Evolutionary conservation across 2,113 vertebrate genomes (phyloP), one percentile per base, ranked within the genome.

Genomic region (Monopterus albus): DNA sequence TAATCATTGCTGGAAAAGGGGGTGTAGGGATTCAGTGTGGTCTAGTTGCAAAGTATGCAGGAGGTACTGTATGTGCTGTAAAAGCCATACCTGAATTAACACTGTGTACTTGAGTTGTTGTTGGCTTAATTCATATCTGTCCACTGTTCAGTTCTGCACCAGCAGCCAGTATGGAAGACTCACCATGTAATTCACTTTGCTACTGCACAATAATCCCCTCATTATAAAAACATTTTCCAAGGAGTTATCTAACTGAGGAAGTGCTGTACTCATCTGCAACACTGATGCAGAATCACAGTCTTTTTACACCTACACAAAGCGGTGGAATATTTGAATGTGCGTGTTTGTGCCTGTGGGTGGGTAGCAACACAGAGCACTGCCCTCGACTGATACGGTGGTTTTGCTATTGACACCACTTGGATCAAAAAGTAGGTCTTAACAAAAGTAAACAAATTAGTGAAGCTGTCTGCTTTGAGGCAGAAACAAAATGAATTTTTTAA

Each of bases 141-240:
- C 71, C 75, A 57, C 53, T 79, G 55, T 57, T 75, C 39, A 51
- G 49, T 60, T 80, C 57, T 43, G 67, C 71, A 74, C 71, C 64
- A 45, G 35, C 70, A 68, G 40, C 33, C 57, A 52, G 43, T 35
- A 28, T 36, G 52, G 71, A 79, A 71, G 53, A 46, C 62, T 81
- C 58, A n/a, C 81, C 55, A 17, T 83, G 79, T 84, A 81, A 87
- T 78, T 83, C 70, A 81, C 40, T 83, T 72, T 81, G 72, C 79
- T 65, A 68, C 52, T 76, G 69, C 70, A 77, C 60, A 79, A 66
- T 90, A 84, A 88, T 86, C 76, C 68, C 65, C 20, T 83, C 59
- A 75, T 87, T 86, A 84, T 63, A 53, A 64, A 76, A 81, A 82
- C 75, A 68, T 80, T 73, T 81, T 75, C 82, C 52, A 75, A 73